Evolutionary conservation across 2,888 invertebrate species (phyloP), one percentile per base, ranked within the genome.

Genomic region (Cerastoderma edule): DNA sequence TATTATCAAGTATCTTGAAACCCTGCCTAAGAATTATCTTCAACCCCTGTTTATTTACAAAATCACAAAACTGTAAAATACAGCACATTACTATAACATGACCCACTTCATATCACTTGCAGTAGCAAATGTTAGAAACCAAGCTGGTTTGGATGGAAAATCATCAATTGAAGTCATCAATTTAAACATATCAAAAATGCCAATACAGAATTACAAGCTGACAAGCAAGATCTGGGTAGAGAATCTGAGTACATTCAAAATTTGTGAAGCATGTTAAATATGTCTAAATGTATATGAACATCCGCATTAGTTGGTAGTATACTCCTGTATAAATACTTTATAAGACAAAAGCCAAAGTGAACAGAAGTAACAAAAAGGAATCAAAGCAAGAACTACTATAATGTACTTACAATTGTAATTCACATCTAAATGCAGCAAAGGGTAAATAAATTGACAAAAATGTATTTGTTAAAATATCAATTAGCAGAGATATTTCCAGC

Each of bases 341-440:
- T 22, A 10, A n/a, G 48, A 6, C 16, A 48, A 48, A 10, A n/a
- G 48, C n/a, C 22, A 22, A 53, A 53, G n/a, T n/a, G n/a, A 48
- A n/a, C 4, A 53, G 8, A 53, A 53, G 27, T 27, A 53, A 27
- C 24, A 24, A 27, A 27, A 2, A 27, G 6, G 22, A 53, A 2
- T 39, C 10, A 24, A 48, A 19, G 8, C 53, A 53, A 53, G 53
- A 53, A 24, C 53, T 6, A 10, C 8, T 24, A 53, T n/a, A 24
- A 3, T 6, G 22, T 53, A 53, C 53, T 53, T 53, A 53, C 53
- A 53, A 24, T 53, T 53, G 27, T 27, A 53, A 13, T 27, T 53
- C 27, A 53, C 24, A 53, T 53, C 53, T 53, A 28, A 10, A 53
- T n/a, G 53, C 53, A n/a, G 27, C 27, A 6, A 53, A 53, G 27